Percentiles rank a stretch among this genome's conserved stretches.
Evolutionary conservation across 2,797 vertebrate genomes (phyloP).

Genomic region (Acridotheres tristis): DNA sequence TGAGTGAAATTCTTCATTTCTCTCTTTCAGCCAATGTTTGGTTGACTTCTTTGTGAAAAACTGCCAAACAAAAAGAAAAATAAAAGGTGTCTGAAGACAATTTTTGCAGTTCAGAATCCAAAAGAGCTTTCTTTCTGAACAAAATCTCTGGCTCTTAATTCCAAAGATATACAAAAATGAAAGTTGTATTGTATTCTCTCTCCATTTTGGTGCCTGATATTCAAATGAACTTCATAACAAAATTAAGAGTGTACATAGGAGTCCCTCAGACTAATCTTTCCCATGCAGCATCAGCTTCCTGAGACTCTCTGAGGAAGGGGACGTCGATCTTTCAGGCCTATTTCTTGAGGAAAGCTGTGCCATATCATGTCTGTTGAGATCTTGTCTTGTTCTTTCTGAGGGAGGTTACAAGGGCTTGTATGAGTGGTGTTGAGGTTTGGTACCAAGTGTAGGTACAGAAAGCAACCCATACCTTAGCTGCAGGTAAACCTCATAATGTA

Average conservation of each 20-base stretch:
- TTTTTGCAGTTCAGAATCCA: not conserved
- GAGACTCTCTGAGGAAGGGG: not conserved
- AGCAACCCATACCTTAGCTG: not conserved
- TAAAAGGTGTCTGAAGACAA: not conserved
- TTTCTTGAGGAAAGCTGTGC: not conserved
- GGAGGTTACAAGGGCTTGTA: not conserved
- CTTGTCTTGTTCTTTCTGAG: not conserved
- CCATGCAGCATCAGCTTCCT: not conserved
- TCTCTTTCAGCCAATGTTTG: not conserved
- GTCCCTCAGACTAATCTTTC: not conserved
- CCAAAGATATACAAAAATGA: accelerated
- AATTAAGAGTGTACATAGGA: not conserved
- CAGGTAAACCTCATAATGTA: not conserved
- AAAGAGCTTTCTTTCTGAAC: not conserved
- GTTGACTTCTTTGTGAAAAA: not conserved
- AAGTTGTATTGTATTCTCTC: not conserved
- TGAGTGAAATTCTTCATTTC: not conserved
- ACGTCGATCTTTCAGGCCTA: not conserved
- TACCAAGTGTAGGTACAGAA: not conserved
- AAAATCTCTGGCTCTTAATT: not conserved
- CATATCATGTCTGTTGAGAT: accelerated
- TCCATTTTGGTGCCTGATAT: not conserved
- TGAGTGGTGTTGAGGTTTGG: not conserved
- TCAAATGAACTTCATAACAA: not conserved
- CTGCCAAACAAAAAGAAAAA: not conserved